A percentile compares a stretch with the other conserved stretches of the same genome.
Evolutionary conservation across 2,888 invertebrate species (phyloP).

Genomic region (Boloria selene): DNA sequence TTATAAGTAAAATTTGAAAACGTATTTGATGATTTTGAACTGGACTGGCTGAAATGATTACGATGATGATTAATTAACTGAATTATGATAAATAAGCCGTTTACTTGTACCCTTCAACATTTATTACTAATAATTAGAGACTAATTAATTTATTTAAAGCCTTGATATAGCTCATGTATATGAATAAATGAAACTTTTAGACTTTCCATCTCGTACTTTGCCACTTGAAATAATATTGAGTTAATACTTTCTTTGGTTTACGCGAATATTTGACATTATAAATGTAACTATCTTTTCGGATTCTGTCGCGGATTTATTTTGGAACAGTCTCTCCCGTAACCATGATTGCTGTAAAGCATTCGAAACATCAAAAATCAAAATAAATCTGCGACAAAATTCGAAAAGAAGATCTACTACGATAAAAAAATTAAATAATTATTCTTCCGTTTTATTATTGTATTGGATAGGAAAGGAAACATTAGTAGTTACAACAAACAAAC

Average conservation of each 20-base stretch:
- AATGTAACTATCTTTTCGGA: no score
- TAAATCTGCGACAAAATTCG: no score
- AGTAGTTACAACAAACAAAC: slow-evolving; percentile 21
- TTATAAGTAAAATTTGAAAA: no score
- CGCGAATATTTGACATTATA: no score
- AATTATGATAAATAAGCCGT: slow-evolving; percentile 1
- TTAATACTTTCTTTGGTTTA: no score
- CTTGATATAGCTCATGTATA: background rate
- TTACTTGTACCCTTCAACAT: background rate
- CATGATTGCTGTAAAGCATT: no score
- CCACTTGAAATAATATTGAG: no score
- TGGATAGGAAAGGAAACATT: background rate
- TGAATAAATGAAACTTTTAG: background rate
- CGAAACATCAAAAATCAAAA: no score
- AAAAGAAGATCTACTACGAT: background rate
- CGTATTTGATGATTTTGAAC: background rate
- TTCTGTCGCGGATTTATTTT: no score
- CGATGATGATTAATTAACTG: slow-evolving; percentile 3
- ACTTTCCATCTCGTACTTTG: no score
- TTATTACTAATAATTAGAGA: slow-evolving; percentile 11
- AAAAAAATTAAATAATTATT: background rate
- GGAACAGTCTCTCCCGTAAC: no score
- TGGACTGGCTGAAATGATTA: background rate
- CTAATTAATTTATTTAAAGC: slow-evolving; percentile 1
- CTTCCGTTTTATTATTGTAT: background rate